Evolutionary conservation across 2,113 vertebrate species (phyloP).

Genomic region (Pholis gunnellus): DNA sequence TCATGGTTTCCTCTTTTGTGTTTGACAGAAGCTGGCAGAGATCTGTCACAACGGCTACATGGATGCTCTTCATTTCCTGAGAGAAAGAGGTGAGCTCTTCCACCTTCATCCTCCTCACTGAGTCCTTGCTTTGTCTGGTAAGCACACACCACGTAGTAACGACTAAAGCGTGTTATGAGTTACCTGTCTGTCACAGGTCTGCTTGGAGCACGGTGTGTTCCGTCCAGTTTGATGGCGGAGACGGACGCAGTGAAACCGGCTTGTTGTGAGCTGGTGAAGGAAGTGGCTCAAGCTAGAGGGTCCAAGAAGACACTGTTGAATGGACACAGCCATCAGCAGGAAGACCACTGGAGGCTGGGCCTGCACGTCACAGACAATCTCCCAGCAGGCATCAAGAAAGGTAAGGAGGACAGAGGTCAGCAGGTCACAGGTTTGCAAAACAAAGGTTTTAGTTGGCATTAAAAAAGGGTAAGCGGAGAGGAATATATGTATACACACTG

Average conservation of each 20-base stretch:
- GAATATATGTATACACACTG: neutral
- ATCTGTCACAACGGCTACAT: conserved; percentile 90
- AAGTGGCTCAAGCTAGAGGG: neutral
- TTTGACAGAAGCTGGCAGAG: conserved; percentile 85
- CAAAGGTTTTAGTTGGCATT: neutral
- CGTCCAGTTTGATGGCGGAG: conserved; percentile 28
- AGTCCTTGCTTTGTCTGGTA: neutral
- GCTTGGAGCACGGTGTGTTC: conserved; percentile 47
- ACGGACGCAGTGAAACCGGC: fast-evolving
- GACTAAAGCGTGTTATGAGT: neutral
- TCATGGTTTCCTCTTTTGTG: conserved; percentile 8
- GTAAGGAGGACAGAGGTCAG: conserved; percentile 67
- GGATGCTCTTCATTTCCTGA: conserved; percentile 88
- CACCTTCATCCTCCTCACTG: neutral
- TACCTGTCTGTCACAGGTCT: conserved; percentile 78
- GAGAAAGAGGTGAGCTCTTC: conserved; percentile 82
- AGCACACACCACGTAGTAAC: neutral
- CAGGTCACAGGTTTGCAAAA: neutral
- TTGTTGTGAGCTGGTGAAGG: conserved; percentile 8
- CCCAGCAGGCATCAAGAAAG: conserved; percentile 80
- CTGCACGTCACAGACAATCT: conserved; percentile 78
- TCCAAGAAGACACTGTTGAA: neutral
- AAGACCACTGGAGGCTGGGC: conserved; percentile 75
- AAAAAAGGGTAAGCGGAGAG: neutral
- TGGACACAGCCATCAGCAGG: conserved; percentile 2